Evolutionary conservation across 2,888 invertebrate species (phyloP).

Genomic region (Campaea margaritaria): DNA sequence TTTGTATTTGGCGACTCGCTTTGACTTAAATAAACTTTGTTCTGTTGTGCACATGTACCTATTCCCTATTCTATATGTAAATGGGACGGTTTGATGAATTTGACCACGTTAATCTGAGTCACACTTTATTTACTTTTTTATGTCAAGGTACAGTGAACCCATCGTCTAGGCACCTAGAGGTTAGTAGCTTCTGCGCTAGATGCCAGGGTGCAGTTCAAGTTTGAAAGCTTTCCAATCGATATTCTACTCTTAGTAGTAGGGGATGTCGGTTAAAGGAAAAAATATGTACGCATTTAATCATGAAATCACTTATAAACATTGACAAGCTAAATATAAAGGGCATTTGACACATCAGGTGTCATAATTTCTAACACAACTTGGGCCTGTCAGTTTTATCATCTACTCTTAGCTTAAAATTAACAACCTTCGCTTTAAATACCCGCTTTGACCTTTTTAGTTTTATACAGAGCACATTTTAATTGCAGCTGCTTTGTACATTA

Average conservation of each 20-base stretch:
- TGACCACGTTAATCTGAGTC: constrained; percentile 53
- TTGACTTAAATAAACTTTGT: constrained; percentile 72
- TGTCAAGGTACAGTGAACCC: too few species aligned
- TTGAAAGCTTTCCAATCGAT: too few species aligned
- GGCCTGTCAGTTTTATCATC: constrained; percentile 20
- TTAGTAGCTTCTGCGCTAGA: too few species aligned
- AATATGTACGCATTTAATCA: constrained; percentile 27
- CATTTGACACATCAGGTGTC: constrained; percentile 32
- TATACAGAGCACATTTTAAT: background rate
- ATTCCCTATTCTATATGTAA: constrained; percentile 51
- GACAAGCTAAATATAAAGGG: constrained; percentile 22
- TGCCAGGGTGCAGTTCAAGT: too few species aligned
- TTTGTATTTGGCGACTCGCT: constrained; percentile 76
- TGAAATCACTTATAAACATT: constrained; percentile 29
- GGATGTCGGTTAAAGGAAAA: background rate
- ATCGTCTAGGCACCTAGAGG: too few species aligned
- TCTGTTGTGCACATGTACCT: constrained; percentile 73
- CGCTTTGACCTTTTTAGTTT: constrained; percentile 10
- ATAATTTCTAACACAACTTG: constrained; percentile 26
- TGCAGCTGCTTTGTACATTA: background rate
- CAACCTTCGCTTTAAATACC: constrained; percentile 15
- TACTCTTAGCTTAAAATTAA: constrained; percentile 21
- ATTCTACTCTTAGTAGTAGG: too few species aligned
- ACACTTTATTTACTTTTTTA: constrained; percentile 8
- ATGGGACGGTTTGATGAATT: constrained; percentile 48